Percentiles rank a stretch among this genome's conserved stretches.
These are phyloP conservation scores for Antennarius maculatus DNA, from an alignment of 2,797 vertebrate species.

Conservation along the genomic window DNA sequence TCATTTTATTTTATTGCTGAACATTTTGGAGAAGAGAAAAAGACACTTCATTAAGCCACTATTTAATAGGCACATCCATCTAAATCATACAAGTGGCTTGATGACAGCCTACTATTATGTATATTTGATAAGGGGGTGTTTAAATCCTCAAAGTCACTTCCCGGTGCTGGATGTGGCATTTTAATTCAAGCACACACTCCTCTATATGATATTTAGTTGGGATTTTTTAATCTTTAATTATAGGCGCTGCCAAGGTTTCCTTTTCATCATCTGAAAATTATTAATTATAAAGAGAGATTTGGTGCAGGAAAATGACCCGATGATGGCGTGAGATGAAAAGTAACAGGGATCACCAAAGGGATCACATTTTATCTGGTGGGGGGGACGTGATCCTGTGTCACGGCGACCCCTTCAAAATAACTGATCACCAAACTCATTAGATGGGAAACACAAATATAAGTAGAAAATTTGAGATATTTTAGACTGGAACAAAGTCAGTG, in stretches of 20 bases:
- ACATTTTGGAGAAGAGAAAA: constrained; percentile 77
- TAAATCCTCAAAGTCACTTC: constrained; percentile 60
- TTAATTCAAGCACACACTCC: constrained; percentile 56
- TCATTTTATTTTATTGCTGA: constrained; percentile 87
- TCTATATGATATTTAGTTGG: constrained; percentile 48
- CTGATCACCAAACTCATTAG: not conserved
- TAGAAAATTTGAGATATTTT: not conserved
- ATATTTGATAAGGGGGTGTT: constrained; percentile 75
- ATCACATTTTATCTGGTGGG: not conserved
- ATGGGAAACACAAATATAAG: not conserved
- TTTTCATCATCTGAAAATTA: constrained; percentile 51
- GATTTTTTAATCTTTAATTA: constrained; percentile 65
- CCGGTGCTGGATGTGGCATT: constrained; percentile 50
- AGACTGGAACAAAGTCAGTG: no score
- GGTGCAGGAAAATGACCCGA: constrained; percentile 8
- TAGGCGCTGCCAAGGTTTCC: constrained; percentile 41
- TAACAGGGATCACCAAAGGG: not conserved
- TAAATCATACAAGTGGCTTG: constrained; percentile 83
- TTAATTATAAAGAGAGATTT: not conserved
- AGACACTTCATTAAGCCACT: constrained; percentile 84
- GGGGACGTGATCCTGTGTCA: not conserved
- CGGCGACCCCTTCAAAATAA: not conserved
- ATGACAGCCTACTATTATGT: constrained; percentile 80
- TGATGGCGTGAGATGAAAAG: no score
- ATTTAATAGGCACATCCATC: constrained; percentile 84